phyloP scores from a whole-genome alignment of 2,888 invertebrate species.

The Automeris io region DNA sequence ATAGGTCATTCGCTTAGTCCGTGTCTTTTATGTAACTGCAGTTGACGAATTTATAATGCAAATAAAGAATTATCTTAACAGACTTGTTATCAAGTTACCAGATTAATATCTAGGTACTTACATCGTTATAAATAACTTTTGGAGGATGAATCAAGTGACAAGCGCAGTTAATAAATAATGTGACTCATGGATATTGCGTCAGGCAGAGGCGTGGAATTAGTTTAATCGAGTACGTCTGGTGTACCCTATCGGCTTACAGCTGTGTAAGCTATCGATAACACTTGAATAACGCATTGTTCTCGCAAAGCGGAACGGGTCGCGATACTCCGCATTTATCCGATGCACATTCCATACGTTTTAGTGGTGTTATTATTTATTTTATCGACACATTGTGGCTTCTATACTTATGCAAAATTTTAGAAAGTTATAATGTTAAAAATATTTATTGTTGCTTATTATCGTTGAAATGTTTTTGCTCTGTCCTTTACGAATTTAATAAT shows the following conservation, averaged over 20 bases:
- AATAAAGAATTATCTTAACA: too few relatives aligned
- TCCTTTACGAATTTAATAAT: too few relatives aligned
- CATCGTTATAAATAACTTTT: conserved; percentile 5
- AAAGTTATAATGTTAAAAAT: too few relatives aligned
- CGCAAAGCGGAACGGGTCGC: conserved; percentile 22
- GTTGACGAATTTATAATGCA: too few relatives aligned
- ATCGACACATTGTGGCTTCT: conserved; percentile 32
- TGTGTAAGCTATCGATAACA: conserved; percentile 58
- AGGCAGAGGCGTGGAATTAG: conserved; percentile 40
- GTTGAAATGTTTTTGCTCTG: too few relatives aligned
- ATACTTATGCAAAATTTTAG: conserved; percentile 9
- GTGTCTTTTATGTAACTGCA: too few relatives aligned
- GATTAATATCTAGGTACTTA: too few relatives aligned
- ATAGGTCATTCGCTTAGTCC: too few relatives aligned
- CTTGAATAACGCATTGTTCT: conserved; percentile 54
- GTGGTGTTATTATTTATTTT: conserved; percentile 19
- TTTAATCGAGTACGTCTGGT: conserved; percentile 38
- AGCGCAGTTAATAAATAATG: conserved; percentile 12
- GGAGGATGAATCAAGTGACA: conserved; percentile 16
- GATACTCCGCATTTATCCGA: conserved; percentile 13
- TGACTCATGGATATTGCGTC: conserved; percentile 38
- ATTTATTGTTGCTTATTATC: too few relatives aligned
- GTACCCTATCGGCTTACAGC: conserved; percentile 34
- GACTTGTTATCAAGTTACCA: too few relatives aligned
- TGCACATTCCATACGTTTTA: background rate